Evolutionary conservation across 2,797 vertebrate species (phyloP), one percentile per base, ranked within the genome.

Genomic region (Poeciliopsis gracilis): DNA sequence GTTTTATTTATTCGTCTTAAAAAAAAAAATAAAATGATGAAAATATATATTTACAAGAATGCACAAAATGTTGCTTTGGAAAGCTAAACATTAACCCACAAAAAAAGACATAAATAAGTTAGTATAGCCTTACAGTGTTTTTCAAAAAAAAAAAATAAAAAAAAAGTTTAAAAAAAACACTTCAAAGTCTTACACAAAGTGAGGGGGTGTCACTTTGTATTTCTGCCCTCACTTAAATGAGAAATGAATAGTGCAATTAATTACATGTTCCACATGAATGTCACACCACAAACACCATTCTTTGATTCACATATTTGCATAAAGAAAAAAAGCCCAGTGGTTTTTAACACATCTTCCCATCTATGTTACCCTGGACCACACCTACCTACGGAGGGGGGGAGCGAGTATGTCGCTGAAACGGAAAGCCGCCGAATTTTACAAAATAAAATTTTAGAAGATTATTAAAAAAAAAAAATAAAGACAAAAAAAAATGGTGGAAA

Each of bases 61-160:
- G 96, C 96, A 97, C 92, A 86, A 91, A 94, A 95, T 86, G 95
- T 96, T 94, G 93, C 96, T 99, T 98, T 97, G 97, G 97, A 96
- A 96, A 96, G 95, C 95, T 94, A 92, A 94, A 91, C 94, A 95
- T 91, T 92, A 91, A 95, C 87, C 80, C 86, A 92, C 88, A 93
- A 91, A 93, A 93, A 92, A 93, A 97, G 95, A 98, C 97, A 98
- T 98, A 98, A 99, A 99, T 98, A 99, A 99, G 96, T 99, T 98
- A 99, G 97, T 98, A 97, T 96, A 97, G 95, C 97, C 97, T 97
- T 96, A 98, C 97, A 98, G 97, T 99, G 97, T 99, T 96, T 98
- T 97, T 96, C 43, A 96, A 90, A 85, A 89, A 96, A 78, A 86
- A 86, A 76, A 78, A 95, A 59, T 8, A 33, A 63, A 81, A 86